A percentile compares a stretch with the other conserved stretches of the same genome.
Evolutionary conservation across 2,113 vertebrate species (phyloP).

Genomic region (Thryonomys swinderianus): DNA sequence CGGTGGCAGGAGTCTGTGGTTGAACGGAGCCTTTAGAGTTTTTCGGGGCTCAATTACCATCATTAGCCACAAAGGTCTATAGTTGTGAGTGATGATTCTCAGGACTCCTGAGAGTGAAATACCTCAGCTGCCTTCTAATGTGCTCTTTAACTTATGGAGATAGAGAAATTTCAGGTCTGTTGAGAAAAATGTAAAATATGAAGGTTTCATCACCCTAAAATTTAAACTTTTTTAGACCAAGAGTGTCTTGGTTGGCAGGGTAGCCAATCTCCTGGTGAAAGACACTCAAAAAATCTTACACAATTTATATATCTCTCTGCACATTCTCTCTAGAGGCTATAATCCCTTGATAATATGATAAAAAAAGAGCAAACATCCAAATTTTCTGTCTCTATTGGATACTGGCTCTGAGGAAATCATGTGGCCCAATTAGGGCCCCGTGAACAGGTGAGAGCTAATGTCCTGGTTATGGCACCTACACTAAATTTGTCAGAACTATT

Average conservation of each 20-base stretch:
- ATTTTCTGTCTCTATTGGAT: neutral
- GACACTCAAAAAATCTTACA: neutral
- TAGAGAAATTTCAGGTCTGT: constrained; percentile 12
- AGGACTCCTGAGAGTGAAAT: neutral
- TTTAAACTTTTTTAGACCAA: neutral
- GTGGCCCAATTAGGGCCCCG: neutral
- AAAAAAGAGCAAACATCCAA: neutral
- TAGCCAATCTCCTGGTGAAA: neutral
- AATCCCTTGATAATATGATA: neutral
- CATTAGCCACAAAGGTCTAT: constrained; percentile 37
- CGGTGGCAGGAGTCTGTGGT: neutral
- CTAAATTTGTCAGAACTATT: neutral
- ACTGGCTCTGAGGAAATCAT: neutral
- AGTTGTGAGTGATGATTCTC: constrained; percentile 30
- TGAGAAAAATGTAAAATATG: constrained; percentile 19
- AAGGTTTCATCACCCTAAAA: neutral
- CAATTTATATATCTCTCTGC: neutral
- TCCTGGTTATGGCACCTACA: neutral
- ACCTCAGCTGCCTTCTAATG: neutral
- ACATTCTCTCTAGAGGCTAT: neutral
- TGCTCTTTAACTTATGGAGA: neutral
- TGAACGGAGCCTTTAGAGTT: neutral
- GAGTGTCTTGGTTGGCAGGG: neutral
- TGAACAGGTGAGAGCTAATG: neutral
- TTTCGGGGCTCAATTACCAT: neutral